These are phyloP conservation scores for Pangasius krempfi DNA, from an alignment of 2,797 vertebrate species.

Conservation along the genomic window DNA sequence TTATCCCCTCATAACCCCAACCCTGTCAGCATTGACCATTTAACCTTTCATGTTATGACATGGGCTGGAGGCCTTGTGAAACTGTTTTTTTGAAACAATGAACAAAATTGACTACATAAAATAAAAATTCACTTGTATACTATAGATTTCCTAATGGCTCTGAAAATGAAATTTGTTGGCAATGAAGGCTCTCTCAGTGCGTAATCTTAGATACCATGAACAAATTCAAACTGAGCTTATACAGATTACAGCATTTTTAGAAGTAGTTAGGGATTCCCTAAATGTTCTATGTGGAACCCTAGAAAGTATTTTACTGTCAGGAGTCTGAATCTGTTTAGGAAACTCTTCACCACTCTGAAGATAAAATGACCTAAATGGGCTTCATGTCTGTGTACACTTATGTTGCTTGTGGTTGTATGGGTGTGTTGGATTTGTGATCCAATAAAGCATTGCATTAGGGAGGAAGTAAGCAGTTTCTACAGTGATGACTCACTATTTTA, in stretches of 20 bases:
- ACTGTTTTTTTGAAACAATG: background rate
- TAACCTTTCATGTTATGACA: background rate
- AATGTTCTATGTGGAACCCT: background rate
- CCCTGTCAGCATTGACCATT: background rate
- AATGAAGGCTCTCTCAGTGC: too few species aligned
- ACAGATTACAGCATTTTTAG: too few species aligned
- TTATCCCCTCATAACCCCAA: background rate
- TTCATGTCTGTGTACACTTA: background rate
- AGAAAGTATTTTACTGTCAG: background rate
- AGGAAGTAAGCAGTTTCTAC: constrained; percentile 42
- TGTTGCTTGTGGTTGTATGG: background rate
- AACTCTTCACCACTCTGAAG: background rate
- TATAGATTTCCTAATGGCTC: too few species aligned
- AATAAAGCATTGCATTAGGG: constrained; percentile 55
- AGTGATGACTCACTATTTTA: background rate
- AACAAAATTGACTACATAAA: too few species aligned
- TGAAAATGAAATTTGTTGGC: too few species aligned
- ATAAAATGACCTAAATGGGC: constrained; percentile 2
- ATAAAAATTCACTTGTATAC: too few species aligned
- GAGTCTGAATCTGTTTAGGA: background rate
- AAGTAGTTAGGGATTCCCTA: too few species aligned
- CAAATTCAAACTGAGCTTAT: too few species aligned
- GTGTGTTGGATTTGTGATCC: constrained; percentile 45
- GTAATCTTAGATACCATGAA: too few species aligned
- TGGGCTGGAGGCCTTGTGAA: background rate